Percentiles rank a stretch among this genome's conserved stretches.
Evolutionary conservation across 2,888 invertebrate species (phyloP).

Genomic region (Heliconius aoede): DNA sequence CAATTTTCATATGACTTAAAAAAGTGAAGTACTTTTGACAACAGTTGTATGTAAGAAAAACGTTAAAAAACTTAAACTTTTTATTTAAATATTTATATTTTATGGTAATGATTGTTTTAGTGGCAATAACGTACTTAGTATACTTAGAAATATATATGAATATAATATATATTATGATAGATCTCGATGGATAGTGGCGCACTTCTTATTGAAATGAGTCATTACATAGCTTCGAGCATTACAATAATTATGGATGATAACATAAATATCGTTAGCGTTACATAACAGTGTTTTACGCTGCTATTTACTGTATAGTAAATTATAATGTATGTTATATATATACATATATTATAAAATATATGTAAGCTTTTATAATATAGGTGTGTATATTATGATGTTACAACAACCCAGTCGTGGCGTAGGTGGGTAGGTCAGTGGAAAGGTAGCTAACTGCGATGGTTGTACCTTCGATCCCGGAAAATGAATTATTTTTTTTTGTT

Average conservation of each 20-base stretch:
- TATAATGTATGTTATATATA: background rate
- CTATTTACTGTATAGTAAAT: background rate
- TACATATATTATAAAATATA: no score
- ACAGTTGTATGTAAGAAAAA: no score
- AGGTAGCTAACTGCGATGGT: no score
- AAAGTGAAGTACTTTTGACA: no score
- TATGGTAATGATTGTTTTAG: background rate
- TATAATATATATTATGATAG: background rate
- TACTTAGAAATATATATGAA: conserved; percentile 24
- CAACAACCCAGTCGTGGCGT: no score
- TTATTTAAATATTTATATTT: background rate
- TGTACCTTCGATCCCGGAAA: no score
- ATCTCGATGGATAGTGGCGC: conserved; percentile 16
- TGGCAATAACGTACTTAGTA: conserved; percentile 1
- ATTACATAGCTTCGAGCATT: conserved; percentile 10
- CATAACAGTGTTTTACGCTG: conserved; percentile 1
- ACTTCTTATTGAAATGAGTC: conserved; percentile 29
- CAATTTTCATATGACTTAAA: no score
- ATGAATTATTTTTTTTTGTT: no score
- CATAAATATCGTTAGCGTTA: conserved; percentile 16
- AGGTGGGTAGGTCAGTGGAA: no score
- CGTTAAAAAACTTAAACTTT: no score
- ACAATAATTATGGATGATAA: conserved; percentile 20
- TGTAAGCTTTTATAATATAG: no score
- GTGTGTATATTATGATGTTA: no score